phyloP scores from a whole-genome alignment of 2,113 vertebrate genomes.

The Brienomyrus longianalis region DNA sequence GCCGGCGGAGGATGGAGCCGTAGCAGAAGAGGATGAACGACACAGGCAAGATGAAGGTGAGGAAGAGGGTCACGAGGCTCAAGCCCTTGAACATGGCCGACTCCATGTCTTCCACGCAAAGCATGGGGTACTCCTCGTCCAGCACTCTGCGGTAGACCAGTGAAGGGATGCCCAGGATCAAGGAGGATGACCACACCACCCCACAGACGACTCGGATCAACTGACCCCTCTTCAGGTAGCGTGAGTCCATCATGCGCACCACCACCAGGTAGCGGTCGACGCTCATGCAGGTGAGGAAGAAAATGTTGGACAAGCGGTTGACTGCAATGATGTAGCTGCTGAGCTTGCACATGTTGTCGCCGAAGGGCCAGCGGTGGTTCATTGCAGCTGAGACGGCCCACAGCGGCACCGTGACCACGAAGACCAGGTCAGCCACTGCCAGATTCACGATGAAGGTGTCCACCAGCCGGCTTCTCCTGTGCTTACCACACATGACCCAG shows the following conservation, averaged over 20 bases:
- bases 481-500: conserved; percentile 51
- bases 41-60: conserved; percentile 70
- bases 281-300: conserved; percentile 72
- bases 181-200: conserved; percentile 59
- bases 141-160: conserved; percentile 51
- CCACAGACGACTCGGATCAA: conserved; percentile 50
- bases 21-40: conserved; percentile 68
- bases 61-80: conserved; percentile 54
- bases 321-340: conserved; percentile 71
- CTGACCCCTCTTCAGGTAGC: conserved; percentile 46
- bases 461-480: conserved; percentile 55
- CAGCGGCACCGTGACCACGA: conserved; percentile 71
- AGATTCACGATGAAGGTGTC: conserved; percentile 78
- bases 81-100: conserved; percentile 47
- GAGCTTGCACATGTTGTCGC: conserved; percentile 64
- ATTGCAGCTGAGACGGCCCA: conserved; percentile 62
- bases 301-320: conserved; percentile 77
- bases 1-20: conserved; percentile 61
- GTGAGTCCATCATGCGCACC: conserved; percentile 59
- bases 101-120: conserved; percentile 53
- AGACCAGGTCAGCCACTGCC: conserved; percentile 71
- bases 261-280: conserved; percentile 74
- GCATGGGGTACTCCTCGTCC: accelerated
- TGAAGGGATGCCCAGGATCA: conserved; percentile 62
- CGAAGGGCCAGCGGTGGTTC: conserved; percentile 63